These are phyloP conservation scores for Vimba vimba DNA, from an alignment of 2,113 vertebrate species.

Conservation along the genomic window DNA sequence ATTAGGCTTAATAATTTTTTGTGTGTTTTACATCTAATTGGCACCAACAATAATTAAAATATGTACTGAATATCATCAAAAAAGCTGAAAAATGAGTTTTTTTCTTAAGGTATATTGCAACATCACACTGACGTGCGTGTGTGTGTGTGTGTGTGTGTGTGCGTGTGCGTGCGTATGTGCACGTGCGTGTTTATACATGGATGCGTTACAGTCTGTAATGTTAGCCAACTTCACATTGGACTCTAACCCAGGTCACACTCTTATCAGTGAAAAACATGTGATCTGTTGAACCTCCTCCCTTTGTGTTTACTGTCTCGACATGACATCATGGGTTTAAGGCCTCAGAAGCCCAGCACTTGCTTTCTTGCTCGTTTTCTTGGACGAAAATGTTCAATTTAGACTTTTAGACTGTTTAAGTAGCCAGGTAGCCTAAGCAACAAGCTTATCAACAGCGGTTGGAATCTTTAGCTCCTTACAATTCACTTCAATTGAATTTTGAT, in stretches of 20 bases:
- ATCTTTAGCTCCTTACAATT: background rate
- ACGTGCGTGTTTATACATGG: background rate
- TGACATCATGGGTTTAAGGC: slow-evolving; percentile 15
- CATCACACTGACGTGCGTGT: background rate
- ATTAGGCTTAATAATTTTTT: background rate
- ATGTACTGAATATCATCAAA: background rate
- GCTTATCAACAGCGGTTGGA: background rate
- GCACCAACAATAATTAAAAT: background rate
- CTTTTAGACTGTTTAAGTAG: background rate
- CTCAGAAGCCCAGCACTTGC: background rate
- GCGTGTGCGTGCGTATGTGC: too few species aligned
- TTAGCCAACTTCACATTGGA: slow-evolving; percentile 24
- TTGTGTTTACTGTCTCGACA: background rate
- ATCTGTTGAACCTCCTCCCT: background rate
- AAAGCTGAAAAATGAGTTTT: background rate
- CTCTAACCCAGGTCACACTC: slow-evolving; percentile 15
- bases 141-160: background rate
- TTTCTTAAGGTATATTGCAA: background rate
- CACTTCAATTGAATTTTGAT: background rate
- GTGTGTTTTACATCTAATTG: background rate
- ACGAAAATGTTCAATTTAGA: background rate
- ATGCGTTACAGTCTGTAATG: background rate
- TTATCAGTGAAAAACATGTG: slow-evolving; percentile 31
- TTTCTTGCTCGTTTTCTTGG: background rate
- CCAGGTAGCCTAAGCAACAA: background rate